Base-by-base conservation (phyloP, 23 tunicate genomes). In the Ciona savignyi region DNA sequence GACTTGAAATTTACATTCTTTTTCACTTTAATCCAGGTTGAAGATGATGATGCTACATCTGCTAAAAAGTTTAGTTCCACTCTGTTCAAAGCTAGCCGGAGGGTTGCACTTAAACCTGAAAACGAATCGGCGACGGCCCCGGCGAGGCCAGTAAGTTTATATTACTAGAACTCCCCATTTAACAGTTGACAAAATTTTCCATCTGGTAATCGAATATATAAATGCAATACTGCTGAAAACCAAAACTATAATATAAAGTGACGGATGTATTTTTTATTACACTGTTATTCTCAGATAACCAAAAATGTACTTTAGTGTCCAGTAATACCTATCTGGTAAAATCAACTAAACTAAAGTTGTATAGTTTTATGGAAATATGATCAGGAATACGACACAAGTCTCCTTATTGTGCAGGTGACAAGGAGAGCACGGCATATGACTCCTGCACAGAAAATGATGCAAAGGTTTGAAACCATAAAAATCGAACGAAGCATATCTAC, bases 371-470 rank as follows among this genome's bases (percentile, higher is more conserved):
- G 11, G 9, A 42, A 9, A 6, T 42, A 42, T 42, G 15, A 42
- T 15, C n/a, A n/a, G n/a, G n/a, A 42, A 42, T 6, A 42, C 56
- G 15, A 42, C 15, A 15, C 15, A 6, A 42, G 11, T 42, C 9
- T 42, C 15, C 15, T 42, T 42, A 6, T 42, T 42, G 56, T 15
- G 15, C 30, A 72, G 77, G 70, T 42, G 6, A 76, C 65, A 27
- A 82, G 66, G 60, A 71, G 66, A 67, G 75, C 80, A 0, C 27
- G 60, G 49, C 24, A 35, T 66, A 66, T 73, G 34, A 88, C 96
- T 6, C 96, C 96, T 2, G 84, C 87, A 2, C 96, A 88, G 62
- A 63, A 66, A 27, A 88, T 88, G 96, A 83, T 88, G 76, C 23
- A 77, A 32, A 69, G 96, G 33, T 42, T 88, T 60, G 78, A 77